phyloP scores from a whole-genome alignment of 2,888 invertebrate species.

The Doris montereyensis region DNA sequence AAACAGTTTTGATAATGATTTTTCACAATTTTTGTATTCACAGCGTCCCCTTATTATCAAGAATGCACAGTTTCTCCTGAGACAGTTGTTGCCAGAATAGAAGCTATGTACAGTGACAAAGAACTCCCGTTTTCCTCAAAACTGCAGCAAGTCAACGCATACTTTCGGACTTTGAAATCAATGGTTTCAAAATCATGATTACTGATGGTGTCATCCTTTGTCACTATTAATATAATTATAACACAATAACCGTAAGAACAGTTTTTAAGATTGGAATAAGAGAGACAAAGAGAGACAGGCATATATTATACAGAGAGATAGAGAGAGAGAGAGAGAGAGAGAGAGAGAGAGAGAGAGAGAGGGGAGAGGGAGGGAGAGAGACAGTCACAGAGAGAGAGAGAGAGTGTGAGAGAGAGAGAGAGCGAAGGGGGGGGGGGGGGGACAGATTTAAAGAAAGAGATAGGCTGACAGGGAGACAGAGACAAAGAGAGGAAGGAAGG shows the following conservation, averaged over 20 bases:
- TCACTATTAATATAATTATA: too few species aligned
- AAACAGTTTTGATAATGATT: too few species aligned
- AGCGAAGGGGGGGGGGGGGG: not conserved
- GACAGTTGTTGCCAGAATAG: conserved; percentile 79
- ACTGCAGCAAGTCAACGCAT: conserved; percentile 32
- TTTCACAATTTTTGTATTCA: too few species aligned
- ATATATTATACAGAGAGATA: not conserved
- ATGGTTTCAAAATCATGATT: conserved; percentile 2
- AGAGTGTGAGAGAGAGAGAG: conserved; percentile 13
- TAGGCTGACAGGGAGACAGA: not conserved
- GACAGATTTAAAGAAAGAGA: not conserved
- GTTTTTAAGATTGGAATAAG: not conserved
- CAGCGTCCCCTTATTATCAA: conserved; percentile 77
- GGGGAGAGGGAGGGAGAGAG: conserved; percentile 24
- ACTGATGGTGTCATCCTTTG: not conserved
- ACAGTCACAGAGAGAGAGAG: conserved; percentile 24
- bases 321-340: not conserved
- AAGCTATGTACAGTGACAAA: conserved; percentile 30
- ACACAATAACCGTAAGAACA: too few species aligned
- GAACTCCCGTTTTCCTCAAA: conserved; percentile 31
- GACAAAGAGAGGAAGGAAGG: conserved; percentile 3
- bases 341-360: conserved; percentile 14
- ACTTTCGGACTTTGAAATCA: conserved; percentile 35
- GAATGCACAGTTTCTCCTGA: conserved; percentile 82
- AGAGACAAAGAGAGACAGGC: not conserved